These are phyloP conservation scores for Drosophila gunungcola DNA, from an alignment of 1,140 invertebrate species.

Conservation along the genomic window DNA sequence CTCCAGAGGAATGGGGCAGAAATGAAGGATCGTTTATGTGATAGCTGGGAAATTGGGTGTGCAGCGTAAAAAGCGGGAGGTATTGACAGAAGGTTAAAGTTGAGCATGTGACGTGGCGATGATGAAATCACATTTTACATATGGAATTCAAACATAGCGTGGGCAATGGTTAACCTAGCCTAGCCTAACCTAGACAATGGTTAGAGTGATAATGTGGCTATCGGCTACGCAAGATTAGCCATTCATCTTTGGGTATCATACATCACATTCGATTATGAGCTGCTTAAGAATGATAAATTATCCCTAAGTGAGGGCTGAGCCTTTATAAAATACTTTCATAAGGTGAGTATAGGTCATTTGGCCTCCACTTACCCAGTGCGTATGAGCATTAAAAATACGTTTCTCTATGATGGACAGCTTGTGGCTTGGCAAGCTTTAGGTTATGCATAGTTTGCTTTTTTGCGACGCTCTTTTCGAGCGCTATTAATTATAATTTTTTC, in stretches of 20 bases:
- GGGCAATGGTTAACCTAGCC: no score
- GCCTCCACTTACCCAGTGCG: constrained; percentile 14
- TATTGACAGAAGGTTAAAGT: constrained; percentile 17
- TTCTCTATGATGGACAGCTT: not conserved
- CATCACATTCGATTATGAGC: no score
- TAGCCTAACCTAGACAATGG: no score
- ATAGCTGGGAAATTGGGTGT: constrained; percentile 34
- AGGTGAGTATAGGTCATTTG: no score
- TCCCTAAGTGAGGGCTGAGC: no score
- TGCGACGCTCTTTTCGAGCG: constrained; percentile 23
- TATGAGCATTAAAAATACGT: constrained; percentile 41
- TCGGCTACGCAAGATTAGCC: no score
- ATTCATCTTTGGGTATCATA: no score
- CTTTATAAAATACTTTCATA: no score
- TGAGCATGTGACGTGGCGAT: not conserved
- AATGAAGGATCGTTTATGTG: constrained; percentile 13
- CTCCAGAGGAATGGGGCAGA: not conserved
- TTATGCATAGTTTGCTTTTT: constrained; percentile 27
- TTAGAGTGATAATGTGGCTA: no score
- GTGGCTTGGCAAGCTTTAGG: constrained; percentile 15
- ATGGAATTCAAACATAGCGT: no score
- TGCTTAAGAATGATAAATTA: no score
- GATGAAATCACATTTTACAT: not conserved
- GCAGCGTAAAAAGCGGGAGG: not conserved
- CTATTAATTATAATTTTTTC: constrained; percentile 61